Base-by-base conservation (phyloP, 2,888 invertebrate genomes). In the Athalia rosae region DNA sequence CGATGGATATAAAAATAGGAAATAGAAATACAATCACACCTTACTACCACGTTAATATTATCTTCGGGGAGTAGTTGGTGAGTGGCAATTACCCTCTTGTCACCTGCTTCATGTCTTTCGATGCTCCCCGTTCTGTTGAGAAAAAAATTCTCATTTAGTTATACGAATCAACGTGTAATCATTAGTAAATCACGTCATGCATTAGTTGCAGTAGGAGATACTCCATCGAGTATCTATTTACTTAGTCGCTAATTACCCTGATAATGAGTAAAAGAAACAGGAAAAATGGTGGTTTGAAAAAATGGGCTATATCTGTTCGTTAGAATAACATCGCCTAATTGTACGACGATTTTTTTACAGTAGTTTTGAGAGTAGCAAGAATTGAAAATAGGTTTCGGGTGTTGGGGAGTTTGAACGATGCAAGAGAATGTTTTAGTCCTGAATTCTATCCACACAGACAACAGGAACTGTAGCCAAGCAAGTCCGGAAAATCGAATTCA, bases 31-130 rank as follows among this genome's bases (percentile, higher is more conserved):
- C 15, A 9, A 56, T 82, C 88, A 90, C 89, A 95, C 96, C 96
- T 93, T 80, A 97, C 94, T 48, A 96, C 96, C 8, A 97, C 97
- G 89, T 96, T 96, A 85, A 97, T 96, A 86, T 96, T 97, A 88
- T 97, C 96, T 85, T 96, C 95, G 45, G 92, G 92, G 78, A 87
- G 83, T 50, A 92, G 90, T 82, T 92, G 92, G 82, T 89, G 90
- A 71, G 90, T 91, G 3, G 91, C 91, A 71, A 91, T 91, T 80
- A 91, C 90, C 82, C 91, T 88, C 81, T 89, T 90, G 81, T 91
- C 91, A 76, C 90, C 90, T 67, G 90, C 90, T 79, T 91, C 89
- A 66, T 91, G 83, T 64, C 90, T 87, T 80, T 92, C 92, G 79
- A 91, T 89, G 82, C 91, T 92, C 69, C 91, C 91, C 77, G 84